phyloP scores from a whole-genome alignment of 53 echinoderm and acorn worm species.

The Hippasteria phrygiana region DNA sequence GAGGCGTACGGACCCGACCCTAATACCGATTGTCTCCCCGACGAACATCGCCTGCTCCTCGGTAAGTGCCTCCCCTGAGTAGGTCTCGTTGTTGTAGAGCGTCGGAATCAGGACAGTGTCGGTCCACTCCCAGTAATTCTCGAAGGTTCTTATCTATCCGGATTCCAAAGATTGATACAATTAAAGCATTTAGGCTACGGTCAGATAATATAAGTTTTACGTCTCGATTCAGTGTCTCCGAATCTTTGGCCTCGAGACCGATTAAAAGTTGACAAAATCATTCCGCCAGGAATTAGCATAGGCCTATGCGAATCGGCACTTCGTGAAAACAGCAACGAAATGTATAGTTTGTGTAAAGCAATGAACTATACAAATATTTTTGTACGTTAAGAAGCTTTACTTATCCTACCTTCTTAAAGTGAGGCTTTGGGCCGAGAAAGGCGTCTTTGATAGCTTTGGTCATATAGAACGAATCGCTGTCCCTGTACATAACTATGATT shows the following conservation, averaged over 20 bases:
- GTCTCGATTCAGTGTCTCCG: too few relatives aligned
- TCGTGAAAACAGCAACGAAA: too few relatives aligned
- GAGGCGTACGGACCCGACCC: constrained; percentile 72
- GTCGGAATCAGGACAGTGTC: constrained; percentile 54
- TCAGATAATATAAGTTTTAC: too few relatives aligned
- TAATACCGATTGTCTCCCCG: constrained; percentile 39
- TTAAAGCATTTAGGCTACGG: too few relatives aligned
- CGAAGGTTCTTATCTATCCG: constrained; percentile 53
- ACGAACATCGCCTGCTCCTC: constrained; percentile 43
- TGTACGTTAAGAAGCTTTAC: background rate
- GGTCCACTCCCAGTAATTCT: constrained; percentile 65
- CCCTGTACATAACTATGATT: constrained; percentile 65
- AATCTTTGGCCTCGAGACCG: too few relatives aligned
- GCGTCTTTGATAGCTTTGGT: constrained; percentile 65
- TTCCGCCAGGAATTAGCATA: too few relatives aligned
- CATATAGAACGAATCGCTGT: constrained; percentile 40
- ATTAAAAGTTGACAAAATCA: too few relatives aligned
- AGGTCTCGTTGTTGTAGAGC: constrained; percentile 59
- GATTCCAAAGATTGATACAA: too few relatives aligned
- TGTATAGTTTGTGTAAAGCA: too few relatives aligned
- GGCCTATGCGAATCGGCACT: too few relatives aligned
- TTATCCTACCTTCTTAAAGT: background rate
- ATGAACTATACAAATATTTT: background rate
- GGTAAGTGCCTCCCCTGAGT: constrained; percentile 41
- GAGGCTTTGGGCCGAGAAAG: constrained; percentile 4